Conservation (phyloP, 1,140 invertebrate species). For the Solen grandis region DNA sequence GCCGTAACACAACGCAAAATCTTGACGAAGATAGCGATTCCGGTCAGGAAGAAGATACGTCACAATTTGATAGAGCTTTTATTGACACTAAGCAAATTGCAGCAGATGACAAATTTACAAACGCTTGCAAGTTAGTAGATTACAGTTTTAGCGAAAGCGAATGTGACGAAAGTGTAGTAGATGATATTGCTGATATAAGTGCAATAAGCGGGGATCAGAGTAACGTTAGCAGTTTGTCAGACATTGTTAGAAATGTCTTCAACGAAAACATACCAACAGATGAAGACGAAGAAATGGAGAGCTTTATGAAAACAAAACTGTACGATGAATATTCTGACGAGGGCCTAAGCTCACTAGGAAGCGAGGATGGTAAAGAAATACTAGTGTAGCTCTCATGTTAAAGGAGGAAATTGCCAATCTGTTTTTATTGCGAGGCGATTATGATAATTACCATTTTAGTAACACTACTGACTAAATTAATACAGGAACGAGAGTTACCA, state of each 20-base stretch:
- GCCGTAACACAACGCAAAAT: not conserved
- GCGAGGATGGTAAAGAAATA: conserved; percentile 49
- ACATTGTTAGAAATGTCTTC: conserved; percentile 37
- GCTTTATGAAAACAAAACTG: conserved; percentile 46
- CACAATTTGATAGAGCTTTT: conserved; percentile 38
- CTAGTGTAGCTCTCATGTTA: conserved; percentile 13
- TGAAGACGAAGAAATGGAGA: conserved; percentile 53
- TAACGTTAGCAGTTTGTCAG: conserved; percentile 39
- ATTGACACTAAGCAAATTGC: not conserved
- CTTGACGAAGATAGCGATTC: conserved; percentile 20
- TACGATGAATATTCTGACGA: conserved; percentile 47
- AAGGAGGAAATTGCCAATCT: too few relatives aligned
- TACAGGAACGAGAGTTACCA: too few relatives aligned
- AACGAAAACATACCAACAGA: not conserved
- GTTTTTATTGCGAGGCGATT: too few relatives aligned
- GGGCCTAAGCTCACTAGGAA: conserved; percentile 35
- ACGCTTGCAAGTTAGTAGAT: conserved; percentile 19
- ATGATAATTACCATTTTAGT: too few relatives aligned
- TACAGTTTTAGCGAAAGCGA: conserved; percentile 39
- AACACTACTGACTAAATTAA: too few relatives aligned
- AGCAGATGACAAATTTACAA: not conserved
- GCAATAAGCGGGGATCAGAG: not conserved
- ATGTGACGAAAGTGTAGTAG: not conserved
- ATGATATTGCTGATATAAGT: conserved; percentile 12
- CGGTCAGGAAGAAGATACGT: conserved; percentile 20